Evolutionary conservation across 2,797 vertebrate genomes (phyloP).

Genomic region (Melanotaenia boesemani): DNA sequence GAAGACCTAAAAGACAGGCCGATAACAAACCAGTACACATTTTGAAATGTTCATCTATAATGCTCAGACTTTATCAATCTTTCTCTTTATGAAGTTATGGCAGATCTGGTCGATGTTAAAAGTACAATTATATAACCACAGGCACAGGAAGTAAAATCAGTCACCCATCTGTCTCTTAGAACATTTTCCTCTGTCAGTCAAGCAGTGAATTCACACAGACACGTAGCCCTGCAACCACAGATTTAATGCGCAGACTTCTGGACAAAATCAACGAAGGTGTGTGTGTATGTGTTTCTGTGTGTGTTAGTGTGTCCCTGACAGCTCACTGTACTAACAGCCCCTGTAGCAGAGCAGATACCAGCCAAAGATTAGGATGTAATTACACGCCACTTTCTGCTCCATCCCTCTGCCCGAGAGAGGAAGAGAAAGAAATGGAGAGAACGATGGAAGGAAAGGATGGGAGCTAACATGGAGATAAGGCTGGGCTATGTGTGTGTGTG

Average conservation of each 20-base stretch:
- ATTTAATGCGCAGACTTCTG: conserved; percentile 68
- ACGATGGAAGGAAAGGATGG: conserved; percentile 43
- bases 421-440: conserved; percentile 52
- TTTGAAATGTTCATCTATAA: conserved; percentile 49
- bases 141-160: conserved; percentile 45
- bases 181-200: conserved; percentile 59
- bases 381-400: conserved; percentile 82
- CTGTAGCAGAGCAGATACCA: conserved; percentile 77
- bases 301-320: conserved; percentile 57
- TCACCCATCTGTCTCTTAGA: conserved; percentile 61
- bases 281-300: conserved; percentile 30
- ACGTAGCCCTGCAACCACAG: conserved; percentile 53
- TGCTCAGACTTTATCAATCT: conserved; percentile 41
- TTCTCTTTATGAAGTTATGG: conserved; percentile 42
- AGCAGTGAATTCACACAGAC: conserved; percentile 46
- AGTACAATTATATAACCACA: conserved; percentile 65
- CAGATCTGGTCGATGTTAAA: conserved; percentile 46
- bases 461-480: conserved; percentile 68
- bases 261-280: conserved; percentile 59
- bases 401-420: conserved; percentile 73
- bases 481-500: conserved; percentile 24
- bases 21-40: conserved; percentile 39
- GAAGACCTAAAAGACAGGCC: conserved; percentile 48
- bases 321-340: conserved; percentile 66
- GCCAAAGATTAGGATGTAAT: conserved; percentile 82